phyloP scores from a whole-genome alignment of 2,113 vertebrate genomes.

The Canis aureus region DNA sequence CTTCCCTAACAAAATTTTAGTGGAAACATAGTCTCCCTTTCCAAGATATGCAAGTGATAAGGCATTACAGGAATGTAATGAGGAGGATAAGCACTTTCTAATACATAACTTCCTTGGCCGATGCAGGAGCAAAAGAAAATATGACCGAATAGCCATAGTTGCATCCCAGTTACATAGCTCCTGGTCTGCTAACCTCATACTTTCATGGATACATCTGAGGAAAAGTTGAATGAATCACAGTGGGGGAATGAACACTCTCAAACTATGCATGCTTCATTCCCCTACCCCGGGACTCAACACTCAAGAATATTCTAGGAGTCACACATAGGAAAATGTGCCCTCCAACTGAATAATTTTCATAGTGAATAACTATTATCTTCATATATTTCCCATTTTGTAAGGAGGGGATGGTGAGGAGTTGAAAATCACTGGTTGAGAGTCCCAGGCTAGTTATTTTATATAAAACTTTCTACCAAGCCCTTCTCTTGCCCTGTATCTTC shows the following conservation, averaged over 20 bases:
- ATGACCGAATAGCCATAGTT: not conserved
- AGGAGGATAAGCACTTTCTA: not conserved
- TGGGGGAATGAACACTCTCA: not conserved
- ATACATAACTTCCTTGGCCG: not conserved
- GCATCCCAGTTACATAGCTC: not conserved
- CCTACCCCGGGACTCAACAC: not conserved
- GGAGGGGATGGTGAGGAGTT: not conserved
- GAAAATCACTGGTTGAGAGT: not conserved
- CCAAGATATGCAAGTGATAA: constrained; percentile 24
- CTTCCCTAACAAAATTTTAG: not conserved
- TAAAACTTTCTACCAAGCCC: not conserved
- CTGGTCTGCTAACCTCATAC: not conserved
- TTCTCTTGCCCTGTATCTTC: too few species aligned
- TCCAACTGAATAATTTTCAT: not conserved
- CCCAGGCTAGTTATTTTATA: not conserved
- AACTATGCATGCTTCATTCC: not conserved
- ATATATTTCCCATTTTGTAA: not conserved
- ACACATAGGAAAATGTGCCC: too few species aligned
- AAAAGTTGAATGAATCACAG: not conserved
- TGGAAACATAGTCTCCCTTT: constrained; percentile 22
- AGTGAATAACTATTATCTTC: not conserved
- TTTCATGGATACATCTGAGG: not conserved
- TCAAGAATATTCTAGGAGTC: not conserved
- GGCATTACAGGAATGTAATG: not conserved
- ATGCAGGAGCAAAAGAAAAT: not conserved